Evolutionary conservation across 2,797 vertebrate genomes (phyloP).

Genomic region (Epinephelus coioides): DNA sequence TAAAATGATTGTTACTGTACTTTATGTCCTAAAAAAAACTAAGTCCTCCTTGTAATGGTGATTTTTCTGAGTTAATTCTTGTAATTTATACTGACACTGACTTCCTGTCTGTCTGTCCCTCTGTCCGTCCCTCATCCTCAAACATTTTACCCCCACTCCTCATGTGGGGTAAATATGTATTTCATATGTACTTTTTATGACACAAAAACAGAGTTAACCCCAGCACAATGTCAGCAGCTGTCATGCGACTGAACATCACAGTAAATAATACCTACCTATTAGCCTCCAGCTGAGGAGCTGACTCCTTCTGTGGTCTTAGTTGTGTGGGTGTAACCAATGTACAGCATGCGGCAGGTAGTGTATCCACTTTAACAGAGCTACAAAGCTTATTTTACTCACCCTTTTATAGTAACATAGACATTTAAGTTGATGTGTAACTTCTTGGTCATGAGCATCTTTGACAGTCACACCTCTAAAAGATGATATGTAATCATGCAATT

Average conservation of each 20-base stretch:
- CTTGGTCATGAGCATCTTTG: not conserved
- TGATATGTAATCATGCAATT: slow-evolving; percentile 8
- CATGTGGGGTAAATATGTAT: not conserved
- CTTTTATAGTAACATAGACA: slow-evolving; percentile 7
- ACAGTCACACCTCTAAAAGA: slow-evolving; percentile 9
- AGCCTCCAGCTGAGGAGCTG: slow-evolving; percentile 31
- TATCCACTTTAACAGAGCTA: slow-evolving; percentile 11
- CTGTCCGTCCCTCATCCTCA: not conserved
- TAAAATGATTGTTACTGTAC: not conserved
- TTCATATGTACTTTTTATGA: not conserved
- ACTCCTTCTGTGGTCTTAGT: slow-evolving; percentile 14
- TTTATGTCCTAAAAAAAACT: not conserved
- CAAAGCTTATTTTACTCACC: slow-evolving; percentile 11
- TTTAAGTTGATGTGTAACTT: slow-evolving; percentile 25
- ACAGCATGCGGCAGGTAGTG: slow-evolving; percentile 6
- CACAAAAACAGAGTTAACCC: slow-evolving; percentile 9
- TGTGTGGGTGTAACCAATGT: slow-evolving; percentile 39
- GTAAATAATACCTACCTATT: slow-evolving; percentile 20
- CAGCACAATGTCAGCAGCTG: not conserved
- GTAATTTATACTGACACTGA: too few relatives aligned
- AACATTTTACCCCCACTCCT: not conserved
- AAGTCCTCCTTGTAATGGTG: not conserved
- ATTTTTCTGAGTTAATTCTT: not conserved
- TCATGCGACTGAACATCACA: not conserved
- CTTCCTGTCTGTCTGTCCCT: not conserved